Evolutionary conservation across 2,113 vertebrate genomes (phyloP), one percentile per base, ranked within the genome.

Genomic region (Dissostichus mawsoni): DNA sequence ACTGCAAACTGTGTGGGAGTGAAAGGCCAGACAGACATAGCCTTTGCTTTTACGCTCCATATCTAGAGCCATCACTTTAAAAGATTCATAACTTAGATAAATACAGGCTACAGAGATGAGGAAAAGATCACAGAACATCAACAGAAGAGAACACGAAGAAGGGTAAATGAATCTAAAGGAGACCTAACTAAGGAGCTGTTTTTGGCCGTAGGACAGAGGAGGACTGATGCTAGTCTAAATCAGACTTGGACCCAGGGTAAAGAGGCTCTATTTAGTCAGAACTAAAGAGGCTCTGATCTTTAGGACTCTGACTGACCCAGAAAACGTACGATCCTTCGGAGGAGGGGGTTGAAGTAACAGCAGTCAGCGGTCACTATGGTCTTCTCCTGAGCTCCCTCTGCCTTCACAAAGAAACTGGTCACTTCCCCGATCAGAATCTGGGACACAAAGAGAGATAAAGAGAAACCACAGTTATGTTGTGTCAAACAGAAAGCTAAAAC

Each of bases 371-470:
- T 97, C 79, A 97, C 91, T 1, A 98, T 97, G 78, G 97, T 97
- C 84, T 95, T 96, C 93, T 98, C 97, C 76, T 95, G 94, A 5
- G 85, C 87, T 29, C 92, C 80, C 4, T 95, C 95, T 0, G 95
- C 81, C 67, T 96, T 96, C 77, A 96, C 94, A 48, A 97, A 96
- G 91, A 96, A 97, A 8, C 93, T 91, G 0, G 94, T 94, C 84
- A 98, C 91, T 86, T 98, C 97, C 11, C 97, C 97, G 12, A 97
- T 91, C 78, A 98, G 93, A 80, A 98, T 97, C 97, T 98, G 90
- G 47, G 71, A 73, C 45, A 78, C 23, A 84, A 51, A 75, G 10
- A 79, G 1, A 63, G 8, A 65, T 11, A 45, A 41, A 61, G 23
- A 55, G 5, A 84, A 44, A 53, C 2, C 57, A 72, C 14, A 71